Evolutionary conservation across 2,888 invertebrate genomes (phyloP).

Genomic region (Macrosoma leucophasiata): DNA sequence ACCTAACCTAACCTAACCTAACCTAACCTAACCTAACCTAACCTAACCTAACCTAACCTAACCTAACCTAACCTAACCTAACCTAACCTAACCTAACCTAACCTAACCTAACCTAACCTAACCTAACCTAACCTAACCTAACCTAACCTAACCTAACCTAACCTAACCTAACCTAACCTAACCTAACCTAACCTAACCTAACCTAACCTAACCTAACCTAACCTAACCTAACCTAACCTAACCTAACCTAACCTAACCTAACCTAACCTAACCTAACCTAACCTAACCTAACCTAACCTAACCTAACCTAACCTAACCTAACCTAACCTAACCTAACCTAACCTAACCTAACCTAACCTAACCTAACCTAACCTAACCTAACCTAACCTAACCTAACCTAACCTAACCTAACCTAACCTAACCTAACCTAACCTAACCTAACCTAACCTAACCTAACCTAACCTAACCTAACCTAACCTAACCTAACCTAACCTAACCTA

Average conservation of each 20-base stretch:
- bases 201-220: conserved; percentile 23
- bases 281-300: conserved; percentile 22
- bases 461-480: conserved; percentile 17
- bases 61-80: conserved; percentile 21
- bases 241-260: conserved; percentile 26
- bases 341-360: conserved; percentile 12
- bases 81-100: conserved; percentile 22
- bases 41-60: conserved; percentile 19
- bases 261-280: conserved; percentile 27
- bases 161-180: conserved; percentile 24
- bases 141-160: conserved; percentile 23
- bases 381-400: conserved; percentile 17
- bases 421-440: conserved; percentile 17
- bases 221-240: conserved; percentile 25
- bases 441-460: conserved; percentile 17
- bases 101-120: conserved; percentile 23
- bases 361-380: conserved; percentile 16
- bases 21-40: conserved; percentile 18
- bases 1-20: conserved; percentile 15
- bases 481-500: conserved; percentile 14
- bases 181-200: conserved; percentile 23
- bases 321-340: conserved; percentile 11
- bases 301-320: conserved; percentile 14
- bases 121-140: conserved; percentile 24
- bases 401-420: conserved; percentile 18